phyloP scores from a whole-genome alignment of 2,888 invertebrate species.

The Lasioglossum calceatum region DNA sequence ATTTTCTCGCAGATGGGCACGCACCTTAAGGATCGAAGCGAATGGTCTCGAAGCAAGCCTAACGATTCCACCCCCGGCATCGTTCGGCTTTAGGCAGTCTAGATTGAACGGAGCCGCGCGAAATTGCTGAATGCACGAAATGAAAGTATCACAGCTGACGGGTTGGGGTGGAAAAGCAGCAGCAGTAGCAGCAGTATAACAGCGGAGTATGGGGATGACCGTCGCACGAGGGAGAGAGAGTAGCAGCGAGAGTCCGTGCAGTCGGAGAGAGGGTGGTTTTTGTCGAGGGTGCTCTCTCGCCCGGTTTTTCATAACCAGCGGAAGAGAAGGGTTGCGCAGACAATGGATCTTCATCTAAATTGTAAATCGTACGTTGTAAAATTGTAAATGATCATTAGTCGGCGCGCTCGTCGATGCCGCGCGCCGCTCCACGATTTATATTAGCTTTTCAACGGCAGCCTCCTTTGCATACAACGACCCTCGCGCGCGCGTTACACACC shows the following conservation, averaged over 20 bases:
- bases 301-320: slow-evolving; percentile 76
- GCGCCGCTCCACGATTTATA: slow-evolving; percentile 50
- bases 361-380: slow-evolving; percentile 80
- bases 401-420: slow-evolving; percentile 52
- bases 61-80: slow-evolving; percentile 41
- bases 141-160: slow-evolving; percentile 80
- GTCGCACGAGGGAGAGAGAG: slow-evolving; percentile 9
- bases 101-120: slow-evolving; percentile 59
- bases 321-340: slow-evolving; percentile 75
- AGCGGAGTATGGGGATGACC: slow-evolving; percentile 37
- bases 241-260: neutral
- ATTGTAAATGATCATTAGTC: slow-evolving; percentile 75
- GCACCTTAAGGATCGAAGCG: neutral
- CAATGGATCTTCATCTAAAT: slow-evolving; percentile 80
- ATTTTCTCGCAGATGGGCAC: no score
- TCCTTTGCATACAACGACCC: slow-evolving; percentile 49
- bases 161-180: slow-evolving; percentile 51
- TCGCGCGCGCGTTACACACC: slow-evolving; percentile 8
- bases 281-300: slow-evolving; percentile 64
- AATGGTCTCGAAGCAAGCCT: neutral
- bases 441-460: slow-evolving; percentile 39
- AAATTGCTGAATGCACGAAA: slow-evolving; percentile 78
- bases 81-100: slow-evolving; percentile 61
- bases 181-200: neutral
- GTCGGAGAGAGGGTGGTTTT: slow-evolving; percentile 55